Evolutionary conservation across 2,113 vertebrate genomes (phyloP), one percentile per base, ranked within the genome.

Genomic region (Menura novaehollandiae): DNA sequence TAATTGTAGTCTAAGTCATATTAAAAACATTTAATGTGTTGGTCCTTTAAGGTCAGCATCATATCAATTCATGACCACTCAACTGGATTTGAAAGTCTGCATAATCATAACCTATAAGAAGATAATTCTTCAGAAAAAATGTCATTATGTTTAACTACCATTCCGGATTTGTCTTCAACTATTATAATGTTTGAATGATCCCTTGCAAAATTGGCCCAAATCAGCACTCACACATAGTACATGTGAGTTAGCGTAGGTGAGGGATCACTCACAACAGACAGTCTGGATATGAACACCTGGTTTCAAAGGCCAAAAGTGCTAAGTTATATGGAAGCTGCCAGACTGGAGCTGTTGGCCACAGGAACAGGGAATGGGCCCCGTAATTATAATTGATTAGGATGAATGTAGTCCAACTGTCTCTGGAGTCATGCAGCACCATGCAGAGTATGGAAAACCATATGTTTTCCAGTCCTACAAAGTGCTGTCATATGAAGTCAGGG

Each of bases 191-290:
- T 84, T 84, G 24, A 91, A 68, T 64, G 24, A 59, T 32, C 4
- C 8, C 26, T 77, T 92, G 32, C 13, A 60, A 73, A 15, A 11
- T 6, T 66, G 41, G 16, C 35, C 35, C 41, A 83, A 79, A 64
- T n/a, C 30, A 47, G 7, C 10, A 3, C 7, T 75, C 30, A 43
- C 22, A 37, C 1, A 0, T 22, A 30, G 5, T 43, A 12, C 7
- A 8, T 74, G 18, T n/a, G 30, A 85, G 26, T 37, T 49, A 67
- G 16, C 11, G 16, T 10, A 90, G 41, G 19, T 76, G 24, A 68
- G 49, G 32, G 22, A 32, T 86, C 35, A 52, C 27, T 79, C 52
- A 21, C 23, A 75, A 13, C 9, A 72, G 51, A 32, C n/a, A 46
- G 16, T 32, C 63, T 69, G 72, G 28, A 28, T 73, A n/a, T 6